These are phyloP conservation scores for Nematostella vectensis DNA, from an alignment of 92 coral and sea anemone genomes.

Conservation along the genomic window DNA sequence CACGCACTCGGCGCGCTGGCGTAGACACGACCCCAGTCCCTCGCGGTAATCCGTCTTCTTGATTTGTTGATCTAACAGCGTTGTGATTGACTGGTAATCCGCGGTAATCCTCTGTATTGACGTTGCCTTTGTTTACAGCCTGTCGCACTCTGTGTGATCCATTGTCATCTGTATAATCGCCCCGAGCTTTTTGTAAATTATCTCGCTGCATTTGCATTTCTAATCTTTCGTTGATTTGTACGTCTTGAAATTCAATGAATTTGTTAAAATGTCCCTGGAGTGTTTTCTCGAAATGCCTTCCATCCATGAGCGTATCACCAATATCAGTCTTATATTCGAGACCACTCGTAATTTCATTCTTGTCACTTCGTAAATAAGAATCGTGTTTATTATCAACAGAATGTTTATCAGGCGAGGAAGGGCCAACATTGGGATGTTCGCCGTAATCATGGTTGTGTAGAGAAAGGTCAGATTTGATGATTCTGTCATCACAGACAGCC, in stretches of 20 bases:
- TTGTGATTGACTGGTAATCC: slow-evolving; percentile 15
- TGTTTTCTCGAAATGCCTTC: too few relatives aligned
- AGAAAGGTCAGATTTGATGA: slow-evolving; percentile 21
- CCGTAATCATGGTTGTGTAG: slow-evolving; percentile 12
- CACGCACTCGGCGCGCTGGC: slow-evolving; percentile 3
- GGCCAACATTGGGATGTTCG: slow-evolving; percentile 26
- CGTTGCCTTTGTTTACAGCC: slow-evolving; percentile 7
- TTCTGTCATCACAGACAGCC: slow-evolving; percentile 9
- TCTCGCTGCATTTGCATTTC: slow-evolving; percentile 12
- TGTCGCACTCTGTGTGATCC: slow-evolving; percentile 3
- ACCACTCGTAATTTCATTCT: neutral
- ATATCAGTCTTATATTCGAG: too few relatives aligned
- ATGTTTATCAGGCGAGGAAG: slow-evolving; percentile 7
- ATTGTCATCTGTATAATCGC: slow-evolving; percentile 1
- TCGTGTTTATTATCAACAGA: slow-evolving; percentile 17
- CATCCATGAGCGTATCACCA: too few relatives aligned
- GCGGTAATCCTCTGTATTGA: slow-evolving; percentile 4
- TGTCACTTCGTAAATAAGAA: slow-evolving; percentile 11
- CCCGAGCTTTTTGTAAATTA: slow-evolving; percentile 1
- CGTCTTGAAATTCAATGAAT: too few relatives aligned
- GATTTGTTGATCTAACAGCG: slow-evolving; percentile 2
- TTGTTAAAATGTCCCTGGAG: too few relatives aligned
- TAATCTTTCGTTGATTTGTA: neutral
- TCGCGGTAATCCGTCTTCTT: neutral
- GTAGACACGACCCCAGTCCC: neutral